A percentile compares a stretch with the other conserved stretches of the same genome.
Conservation (phyloP, 2,113 vertebrate species). For the Brachyhypopomus occidentalis region DNA sequence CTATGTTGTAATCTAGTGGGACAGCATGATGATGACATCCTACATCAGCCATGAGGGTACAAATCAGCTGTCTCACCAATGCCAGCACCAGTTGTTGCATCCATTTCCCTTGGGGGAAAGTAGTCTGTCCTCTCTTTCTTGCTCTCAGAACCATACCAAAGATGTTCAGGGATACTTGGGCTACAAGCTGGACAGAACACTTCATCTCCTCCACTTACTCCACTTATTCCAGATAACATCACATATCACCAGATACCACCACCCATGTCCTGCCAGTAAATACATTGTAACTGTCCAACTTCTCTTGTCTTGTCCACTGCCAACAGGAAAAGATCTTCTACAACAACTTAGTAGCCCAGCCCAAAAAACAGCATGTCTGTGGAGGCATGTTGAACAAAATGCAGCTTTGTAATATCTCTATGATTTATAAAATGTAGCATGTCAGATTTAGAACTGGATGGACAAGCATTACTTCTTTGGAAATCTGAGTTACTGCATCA, state of each 20-base stretch:
- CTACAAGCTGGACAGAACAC: not conserved
- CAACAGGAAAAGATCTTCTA: not conserved
- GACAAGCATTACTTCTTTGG: too few relatives aligned
- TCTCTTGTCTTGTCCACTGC: not conserved
- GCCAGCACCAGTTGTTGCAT: not conserved
- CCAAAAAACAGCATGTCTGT: not conserved
- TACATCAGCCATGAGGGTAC: not conserved
- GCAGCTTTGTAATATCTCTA: too few relatives aligned
- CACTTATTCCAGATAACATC: too few relatives aligned
- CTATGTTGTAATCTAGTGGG: not conserved
- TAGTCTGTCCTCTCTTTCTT: not conserved
- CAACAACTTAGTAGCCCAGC: not conserved
- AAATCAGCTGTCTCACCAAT: not conserved
- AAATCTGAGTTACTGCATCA: too few relatives aligned
- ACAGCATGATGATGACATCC: slow-evolving; percentile 2
- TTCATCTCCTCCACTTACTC: not conserved
- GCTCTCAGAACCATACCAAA: not conserved
- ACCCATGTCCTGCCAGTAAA: not conserved
- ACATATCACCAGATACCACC: not conserved
- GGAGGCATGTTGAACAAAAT: too few relatives aligned
- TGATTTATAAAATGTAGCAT: too few relatives aligned
- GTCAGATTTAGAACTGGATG: too few relatives aligned
- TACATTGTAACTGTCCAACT: not conserved
- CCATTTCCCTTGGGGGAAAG: not conserved
- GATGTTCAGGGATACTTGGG: not conserved